These are phyloP conservation scores for Xiphias gladius DNA, from an alignment of 2,113 vertebrate species.

Conservation along the genomic window DNA sequence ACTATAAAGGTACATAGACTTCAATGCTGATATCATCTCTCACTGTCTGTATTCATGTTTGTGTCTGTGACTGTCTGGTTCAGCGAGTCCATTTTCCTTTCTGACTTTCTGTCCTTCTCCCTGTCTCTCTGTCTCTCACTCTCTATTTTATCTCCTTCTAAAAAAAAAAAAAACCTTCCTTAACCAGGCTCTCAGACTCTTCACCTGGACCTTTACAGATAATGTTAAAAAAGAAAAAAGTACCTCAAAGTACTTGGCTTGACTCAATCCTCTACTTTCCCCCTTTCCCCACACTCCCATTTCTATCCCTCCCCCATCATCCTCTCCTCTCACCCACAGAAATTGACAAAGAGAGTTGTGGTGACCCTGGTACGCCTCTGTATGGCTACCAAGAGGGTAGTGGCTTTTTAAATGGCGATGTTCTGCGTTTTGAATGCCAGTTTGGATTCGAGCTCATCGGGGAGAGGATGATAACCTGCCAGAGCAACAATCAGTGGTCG, in stretches of 20 bases:
- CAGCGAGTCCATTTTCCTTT: conserved; percentile 19
- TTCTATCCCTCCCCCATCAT: not conserved
- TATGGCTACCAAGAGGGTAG: conserved; percentile 96
- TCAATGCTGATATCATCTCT: conserved; percentile 40
- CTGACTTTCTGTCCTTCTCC: conserved; percentile 1
- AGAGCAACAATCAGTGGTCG: conserved; percentile 99
- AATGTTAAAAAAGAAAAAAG: conserved; percentile 30
- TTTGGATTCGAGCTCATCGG: conserved; percentile 99
- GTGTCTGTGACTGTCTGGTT: conserved; percentile 25
- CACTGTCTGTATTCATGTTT: conserved; percentile 38
- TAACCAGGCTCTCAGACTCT: conserved; percentile 22
- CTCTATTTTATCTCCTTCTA: conserved; percentile 8
- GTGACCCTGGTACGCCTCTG: conserved; percentile 95
- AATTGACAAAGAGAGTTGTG: conserved; percentile 98
- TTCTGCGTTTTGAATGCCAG: conserved; percentile 97
- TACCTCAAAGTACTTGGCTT: conserved; percentile 33
- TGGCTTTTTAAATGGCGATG: conserved; percentile 95
- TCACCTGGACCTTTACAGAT: conserved; percentile 64
- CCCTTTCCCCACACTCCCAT: not conserved
- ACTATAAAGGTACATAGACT: conserved; percentile 92
- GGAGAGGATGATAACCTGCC: conserved; percentile 96
- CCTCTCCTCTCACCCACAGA: conserved; percentile 82
- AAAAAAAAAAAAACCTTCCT: conserved; percentile 16
- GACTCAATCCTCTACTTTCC: conserved; percentile 23
- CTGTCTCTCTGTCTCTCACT: not conserved